Percentiles rank a stretch among this genome's conserved stretches.
phyloP scores from a whole-genome alignment of 64 coral and sea anemone genomes.

The Stichodactyla mertensii region DNA sequence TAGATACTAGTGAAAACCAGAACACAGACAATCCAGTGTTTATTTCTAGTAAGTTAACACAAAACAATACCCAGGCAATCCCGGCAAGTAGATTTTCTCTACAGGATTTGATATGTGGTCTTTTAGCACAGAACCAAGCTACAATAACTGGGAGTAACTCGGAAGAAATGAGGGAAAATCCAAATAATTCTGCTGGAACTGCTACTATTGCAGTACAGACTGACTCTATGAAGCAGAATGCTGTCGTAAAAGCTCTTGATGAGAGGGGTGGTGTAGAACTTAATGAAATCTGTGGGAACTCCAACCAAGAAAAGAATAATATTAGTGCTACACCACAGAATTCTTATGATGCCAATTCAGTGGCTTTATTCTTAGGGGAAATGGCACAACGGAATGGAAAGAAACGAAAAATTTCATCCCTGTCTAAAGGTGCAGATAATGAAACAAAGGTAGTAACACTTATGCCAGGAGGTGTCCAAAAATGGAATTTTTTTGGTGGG shows the following conservation, averaged over 20 bases:
- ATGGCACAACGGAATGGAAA: slow-evolving; percentile 81
- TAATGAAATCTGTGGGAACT: not conserved
- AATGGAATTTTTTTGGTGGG: slow-evolving; percentile 6
- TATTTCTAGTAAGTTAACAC: slow-evolving; percentile 15
- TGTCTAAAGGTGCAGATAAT: not conserved
- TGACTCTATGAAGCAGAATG: not conserved
- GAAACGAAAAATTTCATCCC: slow-evolving; percentile 30
- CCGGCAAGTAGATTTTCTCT: slow-evolving; percentile 12
- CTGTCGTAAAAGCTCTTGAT: not conserved
- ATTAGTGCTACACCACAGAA: slow-evolving; percentile 23
- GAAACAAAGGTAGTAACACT: slow-evolving; percentile 19
- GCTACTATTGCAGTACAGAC: slow-evolving; percentile 19
- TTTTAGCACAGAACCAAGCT: slow-evolving; percentile 78
- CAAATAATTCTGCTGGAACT: not conserved
- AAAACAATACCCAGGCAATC: not conserved
- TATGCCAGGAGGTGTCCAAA: not conserved
- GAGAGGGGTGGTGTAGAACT: slow-evolving; percentile 1
- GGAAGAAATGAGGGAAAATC: not conserved
- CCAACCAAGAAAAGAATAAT: not conserved
- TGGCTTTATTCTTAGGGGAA: slow-evolving; percentile 84
- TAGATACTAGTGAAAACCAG: not conserved
- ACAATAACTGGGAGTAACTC: not conserved
- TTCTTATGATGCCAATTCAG: slow-evolving; percentile 80
- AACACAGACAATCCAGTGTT: not conserved
- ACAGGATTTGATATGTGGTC: slow-evolving; percentile 74